Conservation (phyloP, 2,888 invertebrate species). For the Tachina fera region DNA sequence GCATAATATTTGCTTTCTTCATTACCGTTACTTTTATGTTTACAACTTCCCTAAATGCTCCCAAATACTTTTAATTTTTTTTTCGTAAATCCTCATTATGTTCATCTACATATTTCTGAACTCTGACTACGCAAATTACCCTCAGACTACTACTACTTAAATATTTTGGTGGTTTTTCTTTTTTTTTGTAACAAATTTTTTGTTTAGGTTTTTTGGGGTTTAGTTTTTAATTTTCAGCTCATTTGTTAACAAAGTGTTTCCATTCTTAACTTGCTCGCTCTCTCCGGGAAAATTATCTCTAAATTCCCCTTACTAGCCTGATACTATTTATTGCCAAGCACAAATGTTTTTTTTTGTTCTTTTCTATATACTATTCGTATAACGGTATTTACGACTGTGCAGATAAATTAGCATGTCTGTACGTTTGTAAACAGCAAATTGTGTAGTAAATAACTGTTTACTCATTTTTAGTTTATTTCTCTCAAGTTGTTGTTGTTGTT, state of each 20-base stretch:
- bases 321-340: not conserved
- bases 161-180: not conserved
- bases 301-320: constrained; percentile 37
- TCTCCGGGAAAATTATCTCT: constrained; percentile 14
- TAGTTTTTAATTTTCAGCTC: constrained; percentile 24
- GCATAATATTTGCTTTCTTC: too few relatives aligned
- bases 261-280: constrained; percentile 1
- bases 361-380: not conserved
- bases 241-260: constrained; percentile 7
- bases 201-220: not conserved
- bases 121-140: not conserved
- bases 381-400: not conserved
- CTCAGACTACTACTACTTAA: not conserved
- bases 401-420: constrained; percentile 30
- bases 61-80: too few relatives aligned
- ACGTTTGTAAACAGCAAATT: not conserved
- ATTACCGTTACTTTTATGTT: not conserved
- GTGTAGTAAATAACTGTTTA: constrained; percentile 27
- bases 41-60: not conserved
- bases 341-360: not conserved
- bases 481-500: not conserved
- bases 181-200: not conserved
- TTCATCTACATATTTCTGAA: too few relatives aligned
- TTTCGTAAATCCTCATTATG: too few relatives aligned
- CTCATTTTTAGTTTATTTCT: constrained; percentile 13